These are phyloP conservation scores for Microcebus murinus DNA, from an alignment of 2,113 vertebrate genomes.

Conservation along the genomic window DNA sequence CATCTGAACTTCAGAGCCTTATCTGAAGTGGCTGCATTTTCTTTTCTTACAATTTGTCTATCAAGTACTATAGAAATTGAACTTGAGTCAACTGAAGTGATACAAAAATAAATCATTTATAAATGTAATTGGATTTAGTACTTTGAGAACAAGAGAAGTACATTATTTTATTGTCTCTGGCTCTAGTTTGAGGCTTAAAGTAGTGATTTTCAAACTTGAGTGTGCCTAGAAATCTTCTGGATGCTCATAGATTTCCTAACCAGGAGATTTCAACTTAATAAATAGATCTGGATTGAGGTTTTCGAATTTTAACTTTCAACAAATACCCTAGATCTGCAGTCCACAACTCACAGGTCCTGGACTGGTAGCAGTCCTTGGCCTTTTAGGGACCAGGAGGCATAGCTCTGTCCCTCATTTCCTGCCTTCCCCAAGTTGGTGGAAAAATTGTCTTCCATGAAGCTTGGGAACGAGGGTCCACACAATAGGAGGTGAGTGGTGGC, in stretches of 20 bases:
- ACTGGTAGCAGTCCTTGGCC: too few species aligned
- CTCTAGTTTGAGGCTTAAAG: not conserved
- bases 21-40: not conserved
- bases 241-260: not conserved
- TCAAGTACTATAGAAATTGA: constrained; percentile 43
- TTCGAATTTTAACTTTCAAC: constrained; percentile 13
- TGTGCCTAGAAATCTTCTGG: not conserved
- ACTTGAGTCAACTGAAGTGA: constrained; percentile 43
- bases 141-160: not conserved
- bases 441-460: too few species aligned
- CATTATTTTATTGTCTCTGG: not conserved
- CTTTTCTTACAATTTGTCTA: not conserved
- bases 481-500: too few species aligned
- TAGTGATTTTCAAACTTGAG: not conserved
- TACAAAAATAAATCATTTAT: constrained; percentile 28
- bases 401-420: too few species aligned
- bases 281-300: not conserved
- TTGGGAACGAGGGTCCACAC: too few species aligned
- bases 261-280: not conserved
- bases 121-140: constrained; percentile 8
- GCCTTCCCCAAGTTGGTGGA: too few species aligned
- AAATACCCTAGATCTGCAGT: not conserved
- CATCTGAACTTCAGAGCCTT: not conserved
- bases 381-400: too few species aligned
- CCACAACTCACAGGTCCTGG: too few species aligned